Percentiles rank a stretch among this genome's conserved stretches.
Evolutionary conservation across 2,797 vertebrate species (phyloP).

Genomic region (Sphaeramia orbicularis): DNA sequence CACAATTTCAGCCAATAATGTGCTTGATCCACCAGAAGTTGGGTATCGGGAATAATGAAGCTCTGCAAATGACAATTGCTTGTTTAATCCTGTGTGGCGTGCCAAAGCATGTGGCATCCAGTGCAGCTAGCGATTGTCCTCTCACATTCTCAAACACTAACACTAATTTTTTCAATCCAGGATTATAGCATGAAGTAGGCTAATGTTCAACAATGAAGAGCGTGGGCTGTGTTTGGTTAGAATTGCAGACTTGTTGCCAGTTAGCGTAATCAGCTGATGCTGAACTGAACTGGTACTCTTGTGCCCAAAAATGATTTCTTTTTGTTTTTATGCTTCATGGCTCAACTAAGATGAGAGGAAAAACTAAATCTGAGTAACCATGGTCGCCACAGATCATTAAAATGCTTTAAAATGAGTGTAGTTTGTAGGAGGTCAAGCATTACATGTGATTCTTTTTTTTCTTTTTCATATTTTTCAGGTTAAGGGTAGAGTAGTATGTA

Average conservation of each 20-base stretch:
- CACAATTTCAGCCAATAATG: constrained; percentile 9
- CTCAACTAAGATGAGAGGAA: constrained; percentile 38
- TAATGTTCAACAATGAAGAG: too few species aligned
- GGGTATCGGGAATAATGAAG: constrained; percentile 13
- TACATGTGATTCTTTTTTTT: too few species aligned
- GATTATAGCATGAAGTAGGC: too few species aligned
- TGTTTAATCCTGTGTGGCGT: constrained; percentile 11
- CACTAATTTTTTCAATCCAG: too few species aligned
- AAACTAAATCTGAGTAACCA: constrained; percentile 41
- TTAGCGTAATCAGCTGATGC: constrained; percentile 77
- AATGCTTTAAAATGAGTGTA: too few species aligned
- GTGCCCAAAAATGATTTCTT: constrained; percentile 74
- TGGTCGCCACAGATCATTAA: too few species aligned
- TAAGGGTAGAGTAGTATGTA: too few species aligned
- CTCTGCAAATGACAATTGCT: constrained; percentile 1
- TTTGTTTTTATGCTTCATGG: constrained; percentile 65
- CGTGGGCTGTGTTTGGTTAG: constrained; percentile 35
- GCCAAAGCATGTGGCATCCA: neutral
- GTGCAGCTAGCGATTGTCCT: neutral
- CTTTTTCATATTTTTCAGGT: too few species aligned
- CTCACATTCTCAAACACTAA: too few species aligned
- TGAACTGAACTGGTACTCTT: constrained; percentile 74
- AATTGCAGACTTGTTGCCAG: constrained; percentile 65
- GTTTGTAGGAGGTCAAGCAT: neutral
- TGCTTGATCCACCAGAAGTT: constrained; percentile 15